Conservation (phyloP, 2,888 invertebrate genomes). For the Pherbina coryleti region DNA sequence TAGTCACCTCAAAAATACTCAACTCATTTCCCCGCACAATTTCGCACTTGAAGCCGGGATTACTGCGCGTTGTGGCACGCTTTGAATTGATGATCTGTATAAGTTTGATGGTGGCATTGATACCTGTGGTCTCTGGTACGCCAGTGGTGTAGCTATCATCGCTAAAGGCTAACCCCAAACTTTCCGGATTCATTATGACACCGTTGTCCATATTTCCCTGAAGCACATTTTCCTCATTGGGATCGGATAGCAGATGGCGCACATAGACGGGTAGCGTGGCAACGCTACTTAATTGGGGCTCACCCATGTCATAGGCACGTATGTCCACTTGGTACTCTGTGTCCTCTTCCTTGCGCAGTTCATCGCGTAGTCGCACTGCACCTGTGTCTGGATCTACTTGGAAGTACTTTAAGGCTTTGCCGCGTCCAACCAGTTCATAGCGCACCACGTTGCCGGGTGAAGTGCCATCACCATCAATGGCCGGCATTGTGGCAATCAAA, state of each 20-base stretch:
- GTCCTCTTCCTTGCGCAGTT: slow-evolving; percentile 86
- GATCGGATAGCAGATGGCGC: slow-evolving; percentile 82
- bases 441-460: slow-evolving; percentile 84
- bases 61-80: slow-evolving; percentile 60
- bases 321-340: slow-evolving; percentile 92
- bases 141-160: slow-evolving; percentile 88
- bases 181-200: slow-evolving; percentile 63
- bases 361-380: slow-evolving; percentile 83
- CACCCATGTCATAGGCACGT: slow-evolving; percentile 87
- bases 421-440: slow-evolving; percentile 86
- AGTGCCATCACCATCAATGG: slow-evolving; percentile 87
- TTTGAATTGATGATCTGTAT: slow-evolving; percentile 69
- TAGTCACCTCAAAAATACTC: slow-evolving; percentile 77
- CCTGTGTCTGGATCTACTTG: slow-evolving; percentile 89
- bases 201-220: slow-evolving; percentile 59
- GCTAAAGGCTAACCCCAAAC: slow-evolving; percentile 83
- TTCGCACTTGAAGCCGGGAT: slow-evolving; percentile 78
- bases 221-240: slow-evolving; percentile 70
- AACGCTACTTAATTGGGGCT: slow-evolving; percentile 85
- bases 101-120: slow-evolving; percentile 67
- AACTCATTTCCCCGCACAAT: slow-evolving; percentile 81
- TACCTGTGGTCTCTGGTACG: slow-evolving; percentile 76
- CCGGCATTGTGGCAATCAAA: slow-evolving; percentile 81
- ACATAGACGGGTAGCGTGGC: slow-evolving; percentile 86
- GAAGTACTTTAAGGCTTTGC: slow-evolving; percentile 87